Base-by-base conservation (phyloP, 2,113 vertebrate species). In the Pterophyllum scalare region DNA sequence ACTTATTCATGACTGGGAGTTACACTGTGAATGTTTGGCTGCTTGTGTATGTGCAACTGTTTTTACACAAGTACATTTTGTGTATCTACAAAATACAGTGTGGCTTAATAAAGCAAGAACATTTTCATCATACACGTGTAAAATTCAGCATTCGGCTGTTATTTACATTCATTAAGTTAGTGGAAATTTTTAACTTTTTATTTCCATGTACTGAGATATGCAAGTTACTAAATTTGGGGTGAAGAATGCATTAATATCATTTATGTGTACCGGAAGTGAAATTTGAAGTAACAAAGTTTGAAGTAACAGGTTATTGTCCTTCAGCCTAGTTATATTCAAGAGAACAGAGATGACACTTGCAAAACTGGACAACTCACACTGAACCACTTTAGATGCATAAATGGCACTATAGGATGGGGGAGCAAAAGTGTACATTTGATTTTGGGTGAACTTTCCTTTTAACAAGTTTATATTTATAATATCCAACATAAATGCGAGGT, bases 1-100 rank as follows among this genome's bases (percentile, higher is more conserved):
- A 86, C 60, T 88, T 89, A 92, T 93, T 88, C 79, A 93, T 87
- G 72, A 78, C 46, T 76, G 65, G 67, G 57, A 80, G 85, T 84
- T 75, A 35, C 5, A 78, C 62, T 22, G 20, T 40, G 40, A 81
- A 28, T 19, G 59, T 57, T 76, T 74, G 35, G 3, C 28, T 56
- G 35, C 54, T 28, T 75, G 65, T 12, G 4, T 11, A 2, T 77
- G 12, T 59, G 26, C 43, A 72, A 31, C 65, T 31, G 17, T 52
- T 28, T 70, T 24, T 72, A 52, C 43, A 72, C 8, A 31, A 52
- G 24, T 72, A 20, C 43, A 31, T 72, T 31, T 70, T 49, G 6
- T 52, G 15, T 52, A 7, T n/a, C 1, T 22, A 43, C 17, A 57
- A 12, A 40, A 12, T 9, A 38, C 46, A 33, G 14, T 14, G 15